Conservation (phyloP, 2,113 vertebrate species). For the Tragulus kanchil region DNA sequence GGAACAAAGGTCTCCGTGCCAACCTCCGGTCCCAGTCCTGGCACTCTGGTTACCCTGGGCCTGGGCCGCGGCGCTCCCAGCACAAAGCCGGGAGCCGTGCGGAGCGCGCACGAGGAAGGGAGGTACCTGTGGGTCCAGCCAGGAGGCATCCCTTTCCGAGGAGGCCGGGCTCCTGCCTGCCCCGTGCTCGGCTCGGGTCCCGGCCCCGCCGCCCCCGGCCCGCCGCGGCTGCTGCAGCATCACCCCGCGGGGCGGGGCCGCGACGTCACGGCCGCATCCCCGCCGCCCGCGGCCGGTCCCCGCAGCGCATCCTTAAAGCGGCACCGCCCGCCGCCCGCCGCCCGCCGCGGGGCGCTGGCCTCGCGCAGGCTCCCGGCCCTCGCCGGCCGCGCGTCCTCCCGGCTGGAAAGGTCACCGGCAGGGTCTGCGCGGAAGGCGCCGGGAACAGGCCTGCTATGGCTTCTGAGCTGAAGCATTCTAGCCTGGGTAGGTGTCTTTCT, state of each 20-base stretch:
- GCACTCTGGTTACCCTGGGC: neutral
- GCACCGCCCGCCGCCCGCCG: neutral
- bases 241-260: slow-evolving; percentile 77
- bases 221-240: slow-evolving; percentile 52
- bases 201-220: slow-evolving; percentile 57
- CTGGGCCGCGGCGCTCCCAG: neutral
- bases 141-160: slow-evolving; percentile 75
- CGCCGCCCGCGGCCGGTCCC: neutral
- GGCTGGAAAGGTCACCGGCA: neutral
- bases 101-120: neutral
- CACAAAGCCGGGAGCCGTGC: neutral
- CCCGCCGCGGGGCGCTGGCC: neutral
- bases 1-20: slow-evolving; percentile 60
- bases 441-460: neutral
- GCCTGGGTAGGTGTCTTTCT: neutral
- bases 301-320: slow-evolving; percentile 76
- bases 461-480: too few species aligned
- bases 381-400: neutral
- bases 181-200: neutral
- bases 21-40: neutral
- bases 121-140: slow-evolving; percentile 80
- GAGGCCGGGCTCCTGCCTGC: slow-evolving; percentile 49
- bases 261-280: slow-evolving; percentile 78
- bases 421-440: neutral
- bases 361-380: neutral